phyloP scores from a whole-genome alignment of 2,113 vertebrate species.

The Coptodon rendalli region DNA sequence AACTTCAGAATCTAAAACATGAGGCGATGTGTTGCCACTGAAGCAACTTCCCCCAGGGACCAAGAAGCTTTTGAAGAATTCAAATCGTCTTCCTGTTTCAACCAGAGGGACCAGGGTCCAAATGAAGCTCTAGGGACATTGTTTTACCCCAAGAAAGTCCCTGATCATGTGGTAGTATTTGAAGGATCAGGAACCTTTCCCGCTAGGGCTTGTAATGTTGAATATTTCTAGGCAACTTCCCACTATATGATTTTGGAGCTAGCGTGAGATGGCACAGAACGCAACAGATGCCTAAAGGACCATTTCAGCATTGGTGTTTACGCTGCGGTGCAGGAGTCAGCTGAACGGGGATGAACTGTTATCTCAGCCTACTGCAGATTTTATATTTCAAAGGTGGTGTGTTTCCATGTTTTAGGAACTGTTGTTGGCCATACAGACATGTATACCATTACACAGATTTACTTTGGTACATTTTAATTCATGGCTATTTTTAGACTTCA shows the following conservation, averaged over 20 bases:
- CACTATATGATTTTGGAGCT: background rate
- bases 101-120: background rate
- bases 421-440: background rate
- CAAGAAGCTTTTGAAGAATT: background rate
- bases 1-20: background rate
- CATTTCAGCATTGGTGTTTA: background rate
- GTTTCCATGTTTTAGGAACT: background rate
- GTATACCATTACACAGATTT: background rate
- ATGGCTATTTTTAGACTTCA: background rate
- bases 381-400: background rate
- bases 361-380: background rate
- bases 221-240: background rate
- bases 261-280: accelerated
- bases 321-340: background rate
- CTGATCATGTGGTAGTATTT: background rate
- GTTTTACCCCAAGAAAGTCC: background rate
- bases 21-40: background rate
- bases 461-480: background rate
- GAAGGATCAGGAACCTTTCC: background rate
- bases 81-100: background rate
- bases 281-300: background rate
- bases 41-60: background rate
- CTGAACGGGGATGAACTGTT: background rate
- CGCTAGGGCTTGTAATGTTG: accelerated
- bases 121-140: background rate